Evolutionary conservation across 2,113 vertebrate species (phyloP).

Genomic region (Cervus canadensis): DNA sequence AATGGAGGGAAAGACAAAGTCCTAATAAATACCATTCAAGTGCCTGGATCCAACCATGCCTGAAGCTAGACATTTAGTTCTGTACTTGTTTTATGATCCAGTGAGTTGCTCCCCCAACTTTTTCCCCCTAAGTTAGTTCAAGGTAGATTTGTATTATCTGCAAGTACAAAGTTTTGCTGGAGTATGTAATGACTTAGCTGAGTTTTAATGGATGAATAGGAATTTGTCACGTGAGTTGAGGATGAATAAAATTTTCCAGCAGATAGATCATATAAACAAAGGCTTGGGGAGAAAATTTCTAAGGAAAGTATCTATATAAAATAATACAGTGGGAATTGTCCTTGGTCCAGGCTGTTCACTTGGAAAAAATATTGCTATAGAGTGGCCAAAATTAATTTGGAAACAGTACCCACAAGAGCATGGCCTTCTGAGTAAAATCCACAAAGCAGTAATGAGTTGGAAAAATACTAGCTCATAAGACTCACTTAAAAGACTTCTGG

Average conservation of each 20-base stretch:
- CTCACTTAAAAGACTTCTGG: background rate
- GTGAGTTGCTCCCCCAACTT: background rate
- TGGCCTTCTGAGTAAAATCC: background rate
- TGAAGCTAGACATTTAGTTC: background rate
- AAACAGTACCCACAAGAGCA: background rate
- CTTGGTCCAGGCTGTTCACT: background rate
- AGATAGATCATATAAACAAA: background rate
- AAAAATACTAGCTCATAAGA: background rate
- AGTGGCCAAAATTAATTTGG: slow-evolving; percentile 17
- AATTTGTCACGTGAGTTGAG: background rate
- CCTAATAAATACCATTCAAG: background rate
- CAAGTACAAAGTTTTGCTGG: background rate
- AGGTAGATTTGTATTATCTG: background rate
- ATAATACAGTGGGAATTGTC: background rate
- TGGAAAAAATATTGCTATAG: background rate
- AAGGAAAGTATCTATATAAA: background rate
- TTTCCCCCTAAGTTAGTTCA: background rate
- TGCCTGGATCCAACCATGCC: background rate
- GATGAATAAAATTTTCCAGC: background rate
- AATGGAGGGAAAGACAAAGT: background rate
- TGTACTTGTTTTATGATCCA: background rate
- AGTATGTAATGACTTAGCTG: background rate
- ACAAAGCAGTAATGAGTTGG: background rate
- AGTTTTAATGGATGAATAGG: background rate
- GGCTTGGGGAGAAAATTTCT: background rate